Conservation (phyloP, 2,113 vertebrate genomes). For the Daphoenositta chrysoptera region DNA sequence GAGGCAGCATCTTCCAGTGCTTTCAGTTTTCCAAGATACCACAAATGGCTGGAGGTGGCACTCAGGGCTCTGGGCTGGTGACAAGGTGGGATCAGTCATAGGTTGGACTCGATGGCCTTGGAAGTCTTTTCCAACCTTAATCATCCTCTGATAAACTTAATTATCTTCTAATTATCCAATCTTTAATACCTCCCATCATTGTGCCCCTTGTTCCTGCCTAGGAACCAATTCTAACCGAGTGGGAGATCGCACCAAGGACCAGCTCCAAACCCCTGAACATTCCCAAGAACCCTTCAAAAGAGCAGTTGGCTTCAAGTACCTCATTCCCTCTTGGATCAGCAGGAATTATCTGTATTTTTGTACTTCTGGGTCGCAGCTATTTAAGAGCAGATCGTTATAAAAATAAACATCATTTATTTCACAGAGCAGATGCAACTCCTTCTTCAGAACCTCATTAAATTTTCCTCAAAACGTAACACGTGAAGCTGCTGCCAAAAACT, state of each 20-base stretch:
- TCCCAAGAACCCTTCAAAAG: neutral
- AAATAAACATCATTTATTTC: neutral
- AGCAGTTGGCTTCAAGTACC: neutral
- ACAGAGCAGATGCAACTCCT: neutral
- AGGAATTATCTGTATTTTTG: neutral
- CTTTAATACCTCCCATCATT: neutral
- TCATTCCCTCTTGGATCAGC: neutral
- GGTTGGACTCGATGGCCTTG: accelerated
- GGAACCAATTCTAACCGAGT: neutral
- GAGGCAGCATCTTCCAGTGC: neutral
- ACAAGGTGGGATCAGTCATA: neutral
- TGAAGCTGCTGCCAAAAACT: conserved; percentile 2
- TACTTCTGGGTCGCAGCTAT: neutral
- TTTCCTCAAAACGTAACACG: neutral
- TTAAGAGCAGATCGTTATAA: neutral
- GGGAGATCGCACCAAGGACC: neutral
- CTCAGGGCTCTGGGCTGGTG: neutral
- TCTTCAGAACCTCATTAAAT: neutral
- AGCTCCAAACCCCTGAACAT: neutral
- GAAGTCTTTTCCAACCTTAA: neutral
- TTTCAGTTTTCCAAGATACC: neutral
- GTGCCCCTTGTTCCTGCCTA: neutral
- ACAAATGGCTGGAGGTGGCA: neutral
- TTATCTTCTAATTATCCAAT: neutral
- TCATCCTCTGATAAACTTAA: neutral